Evolutionary conservation across 2,888 invertebrate genomes (phyloP).

Genomic region (Platycnemis pennipes): DNA sequence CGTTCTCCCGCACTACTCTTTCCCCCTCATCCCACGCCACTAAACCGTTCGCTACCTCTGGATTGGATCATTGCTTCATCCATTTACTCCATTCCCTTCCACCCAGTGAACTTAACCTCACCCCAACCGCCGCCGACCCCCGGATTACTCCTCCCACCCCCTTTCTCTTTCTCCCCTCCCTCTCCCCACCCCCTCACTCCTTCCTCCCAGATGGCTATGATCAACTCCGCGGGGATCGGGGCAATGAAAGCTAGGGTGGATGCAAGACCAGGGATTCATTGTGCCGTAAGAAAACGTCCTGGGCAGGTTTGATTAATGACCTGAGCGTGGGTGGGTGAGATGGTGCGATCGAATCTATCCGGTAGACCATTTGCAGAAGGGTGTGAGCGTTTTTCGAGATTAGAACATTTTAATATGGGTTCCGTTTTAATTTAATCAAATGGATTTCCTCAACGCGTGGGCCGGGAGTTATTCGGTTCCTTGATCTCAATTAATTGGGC

Average conservation of each 20-base stretch:
- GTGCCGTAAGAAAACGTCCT: constrained; percentile 34
- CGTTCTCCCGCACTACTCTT: background rate
- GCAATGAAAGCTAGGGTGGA: constrained; percentile 29
- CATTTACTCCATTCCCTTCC: background rate
- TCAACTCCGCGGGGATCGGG: constrained; percentile 53
- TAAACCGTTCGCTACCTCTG: background rate
- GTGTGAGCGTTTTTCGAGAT: background rate
- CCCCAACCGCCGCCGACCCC: background rate
- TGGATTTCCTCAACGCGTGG: background rate
- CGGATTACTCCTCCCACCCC: background rate
- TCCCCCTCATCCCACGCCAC: background rate
- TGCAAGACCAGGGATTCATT: constrained; percentile 36
- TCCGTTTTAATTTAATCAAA: background rate
- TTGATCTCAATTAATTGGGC: background rate
- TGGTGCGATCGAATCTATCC: background rate
- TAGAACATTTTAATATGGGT: constrained; percentile 1
- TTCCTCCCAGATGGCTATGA: constrained; percentile 49
- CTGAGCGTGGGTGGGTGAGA: background rate
- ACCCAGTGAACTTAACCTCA: background rate
- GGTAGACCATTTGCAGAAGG: background rate
- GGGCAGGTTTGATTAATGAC: constrained; percentile 63
- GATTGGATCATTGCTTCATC: constrained; percentile 35
- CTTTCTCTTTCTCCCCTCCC: background rate
- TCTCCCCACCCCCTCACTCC: background rate
- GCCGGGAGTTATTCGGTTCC: background rate